Conservation (phyloP, 2,113 vertebrate species). For the Abramis brama region DNA sequence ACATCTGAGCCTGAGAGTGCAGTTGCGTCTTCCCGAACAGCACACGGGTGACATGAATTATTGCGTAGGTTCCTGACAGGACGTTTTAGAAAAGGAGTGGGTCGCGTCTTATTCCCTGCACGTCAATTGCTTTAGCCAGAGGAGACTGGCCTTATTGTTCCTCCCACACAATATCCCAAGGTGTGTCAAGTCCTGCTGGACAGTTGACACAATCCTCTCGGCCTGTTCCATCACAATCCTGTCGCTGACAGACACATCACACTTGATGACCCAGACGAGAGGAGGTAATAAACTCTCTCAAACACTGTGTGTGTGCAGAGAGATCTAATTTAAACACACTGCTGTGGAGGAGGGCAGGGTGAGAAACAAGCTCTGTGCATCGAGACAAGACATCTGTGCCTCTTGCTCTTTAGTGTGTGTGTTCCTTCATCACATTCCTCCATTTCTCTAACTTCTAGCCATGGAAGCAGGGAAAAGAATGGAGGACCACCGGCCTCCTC, state of each 20-base stretch:
- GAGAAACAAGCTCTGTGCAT: slow-evolving; percentile 24
- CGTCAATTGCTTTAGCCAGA: slow-evolving; percentile 13
- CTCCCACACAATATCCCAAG: slow-evolving; percentile 27
- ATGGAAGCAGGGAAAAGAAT: slow-evolving; percentile 67
- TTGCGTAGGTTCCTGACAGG: not conserved
- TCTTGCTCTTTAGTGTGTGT: slow-evolving; percentile 56
- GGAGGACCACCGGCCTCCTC: slow-evolving; percentile 50
- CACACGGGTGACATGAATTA: not conserved
- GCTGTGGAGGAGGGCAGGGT: slow-evolving; percentile 11
- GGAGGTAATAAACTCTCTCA: slow-evolving; percentile 41
- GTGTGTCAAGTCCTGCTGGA: slow-evolving; percentile 28
- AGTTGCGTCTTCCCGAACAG: not conserved
- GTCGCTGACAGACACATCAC: slow-evolving; percentile 33
- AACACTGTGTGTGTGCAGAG: slow-evolving; percentile 24
- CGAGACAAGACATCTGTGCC: slow-evolving; percentile 45
- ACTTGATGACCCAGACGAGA: slow-evolving; percentile 39
- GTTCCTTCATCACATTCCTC: slow-evolving; percentile 72
- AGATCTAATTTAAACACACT: slow-evolving; percentile 39
- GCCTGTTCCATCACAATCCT: slow-evolving; percentile 2
- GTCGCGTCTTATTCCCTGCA: slow-evolving; percentile 11
- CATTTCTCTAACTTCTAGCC: slow-evolving; percentile 69
- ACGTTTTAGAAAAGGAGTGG: not conserved
- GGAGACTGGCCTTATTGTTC: slow-evolving; percentile 40
- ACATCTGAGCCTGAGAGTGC: not conserved
- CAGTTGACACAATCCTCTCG: not conserved